These are phyloP conservation scores for Balanococcus diminutus DNA, from an alignment of 2,888 invertebrate genomes.

Conservation along the genomic window DNA sequence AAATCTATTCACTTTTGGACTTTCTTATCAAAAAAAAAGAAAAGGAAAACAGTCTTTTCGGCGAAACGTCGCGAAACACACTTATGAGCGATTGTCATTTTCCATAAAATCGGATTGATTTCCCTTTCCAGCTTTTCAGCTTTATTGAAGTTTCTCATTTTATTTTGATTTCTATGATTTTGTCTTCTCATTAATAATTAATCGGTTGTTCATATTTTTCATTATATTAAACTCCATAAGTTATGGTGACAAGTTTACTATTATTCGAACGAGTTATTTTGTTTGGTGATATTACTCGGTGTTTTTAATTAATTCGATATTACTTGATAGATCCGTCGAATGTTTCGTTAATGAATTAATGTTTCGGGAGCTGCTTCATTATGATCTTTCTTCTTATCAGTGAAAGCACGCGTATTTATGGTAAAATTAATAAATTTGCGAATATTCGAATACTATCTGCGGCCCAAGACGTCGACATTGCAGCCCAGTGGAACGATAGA, in stretches of 20 bases:
- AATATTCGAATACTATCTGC: background rate
- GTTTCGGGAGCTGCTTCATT: background rate
- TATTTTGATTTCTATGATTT: slow-evolving; percentile 39
- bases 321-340: background rate
- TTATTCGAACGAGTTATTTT: background rate
- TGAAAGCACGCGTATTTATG: slow-evolving; percentile 35
- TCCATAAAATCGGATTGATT: background rate
- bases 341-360: background rate
- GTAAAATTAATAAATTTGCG: slow-evolving; percentile 12
- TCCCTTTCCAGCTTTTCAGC: background rate
- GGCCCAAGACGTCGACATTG: background rate
- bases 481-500: background rate
- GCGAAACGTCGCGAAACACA: background rate
- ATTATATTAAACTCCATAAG: background rate
- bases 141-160: slow-evolving; percentile 26
- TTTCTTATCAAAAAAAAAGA: too few species aligned
- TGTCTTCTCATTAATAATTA: slow-evolving; percentile 30
- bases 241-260: slow-evolving; percentile 20
- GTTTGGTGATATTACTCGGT: background rate
- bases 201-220: slow-evolving; percentile 22
- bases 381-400: slow-evolving; percentile 15
- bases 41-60: background rate
- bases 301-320: background rate
- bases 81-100: background rate
- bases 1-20: too few species aligned